Percentiles rank a stretch among this genome's conserved stretches.
These are phyloP conservation scores for Heliconius congener DNA, from an alignment of 1,140 invertebrate genomes.

Conservation along the genomic window DNA sequence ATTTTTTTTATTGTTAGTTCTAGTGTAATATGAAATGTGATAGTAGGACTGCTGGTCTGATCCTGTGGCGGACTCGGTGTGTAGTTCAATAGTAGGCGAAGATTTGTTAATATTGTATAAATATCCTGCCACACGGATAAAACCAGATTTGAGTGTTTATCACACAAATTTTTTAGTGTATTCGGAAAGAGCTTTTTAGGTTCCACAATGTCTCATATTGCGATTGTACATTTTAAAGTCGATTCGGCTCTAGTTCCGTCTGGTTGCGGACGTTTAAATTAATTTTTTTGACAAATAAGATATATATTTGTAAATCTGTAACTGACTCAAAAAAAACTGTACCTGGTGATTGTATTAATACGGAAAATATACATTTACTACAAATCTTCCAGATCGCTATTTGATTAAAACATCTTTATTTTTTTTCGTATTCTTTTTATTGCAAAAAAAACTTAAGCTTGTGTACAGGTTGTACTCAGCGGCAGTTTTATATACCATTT, in stretches of 20 bases:
- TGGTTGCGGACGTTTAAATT: conserved; percentile 52
- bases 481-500: conserved; percentile 27
- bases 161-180: conserved; percentile 59
- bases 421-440: conserved; percentile 66
- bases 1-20: conserved; percentile 62
- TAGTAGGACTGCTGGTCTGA: conserved; percentile 64
- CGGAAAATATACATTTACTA: conserved; percentile 79
- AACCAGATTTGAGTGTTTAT: conserved; percentile 44
- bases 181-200: conserved; percentile 54
- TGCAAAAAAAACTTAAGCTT: conserved; percentile 70
- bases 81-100: conserved; percentile 42
- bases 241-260: conserved; percentile 50
- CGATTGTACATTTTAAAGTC: conserved; percentile 51
- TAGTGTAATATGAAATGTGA: conserved; percentile 56
- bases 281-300: conserved; percentile 65
- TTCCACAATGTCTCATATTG: conserved; percentile 50
- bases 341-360: conserved; percentile 79
- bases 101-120: conserved; percentile 53
- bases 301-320: conserved; percentile 73
- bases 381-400: conserved; percentile 72
- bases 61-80: conserved; percentile 49
- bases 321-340: conserved; percentile 67
- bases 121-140: conserved; percentile 41
- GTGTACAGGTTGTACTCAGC: conserved; percentile 46
- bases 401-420: conserved; percentile 57